phyloP scores from a whole-genome alignment of 2,113 vertebrate species.

The Grallaria varia region DNA sequence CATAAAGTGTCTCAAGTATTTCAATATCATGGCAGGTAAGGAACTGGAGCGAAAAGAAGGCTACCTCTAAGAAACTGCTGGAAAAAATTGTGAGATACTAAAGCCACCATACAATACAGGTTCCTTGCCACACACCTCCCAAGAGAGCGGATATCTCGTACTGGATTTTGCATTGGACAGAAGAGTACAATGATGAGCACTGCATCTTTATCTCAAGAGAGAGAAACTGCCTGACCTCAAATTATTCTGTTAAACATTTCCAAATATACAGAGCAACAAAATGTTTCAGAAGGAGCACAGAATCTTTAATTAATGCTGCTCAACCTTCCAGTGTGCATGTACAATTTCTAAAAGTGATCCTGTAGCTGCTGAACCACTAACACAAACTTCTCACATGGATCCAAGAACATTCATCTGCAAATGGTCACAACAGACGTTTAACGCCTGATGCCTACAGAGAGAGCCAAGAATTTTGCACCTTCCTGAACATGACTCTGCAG shows the following conservation, averaged over 20 bases:
- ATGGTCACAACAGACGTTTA: background rate
- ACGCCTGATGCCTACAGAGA: background rate
- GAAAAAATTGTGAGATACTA: background rate
- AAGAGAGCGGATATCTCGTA: background rate
- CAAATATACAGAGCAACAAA: background rate
- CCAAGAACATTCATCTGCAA: background rate
- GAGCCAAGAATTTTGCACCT: conserved; percentile 55
- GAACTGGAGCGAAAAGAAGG: background rate
- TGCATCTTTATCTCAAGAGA: background rate
- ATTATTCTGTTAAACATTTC: conserved; percentile 14
- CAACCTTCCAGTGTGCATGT: background rate
- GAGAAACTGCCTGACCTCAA: background rate
- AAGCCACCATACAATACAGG: background rate
- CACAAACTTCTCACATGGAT: background rate
- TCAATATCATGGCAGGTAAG: background rate
- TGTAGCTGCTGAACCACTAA: background rate
- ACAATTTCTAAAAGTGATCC: background rate
- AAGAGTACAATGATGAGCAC: background rate
- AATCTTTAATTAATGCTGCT: background rate
- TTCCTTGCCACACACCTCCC: background rate
- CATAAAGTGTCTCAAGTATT: background rate
- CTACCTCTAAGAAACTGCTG: background rate
- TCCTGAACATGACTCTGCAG: conserved; percentile 39
- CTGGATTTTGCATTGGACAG: background rate
- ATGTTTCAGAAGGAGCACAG: background rate